Evolutionary conservation across 2,113 vertebrate genomes (phyloP).

Genomic region (Alligator sinensis): DNA sequence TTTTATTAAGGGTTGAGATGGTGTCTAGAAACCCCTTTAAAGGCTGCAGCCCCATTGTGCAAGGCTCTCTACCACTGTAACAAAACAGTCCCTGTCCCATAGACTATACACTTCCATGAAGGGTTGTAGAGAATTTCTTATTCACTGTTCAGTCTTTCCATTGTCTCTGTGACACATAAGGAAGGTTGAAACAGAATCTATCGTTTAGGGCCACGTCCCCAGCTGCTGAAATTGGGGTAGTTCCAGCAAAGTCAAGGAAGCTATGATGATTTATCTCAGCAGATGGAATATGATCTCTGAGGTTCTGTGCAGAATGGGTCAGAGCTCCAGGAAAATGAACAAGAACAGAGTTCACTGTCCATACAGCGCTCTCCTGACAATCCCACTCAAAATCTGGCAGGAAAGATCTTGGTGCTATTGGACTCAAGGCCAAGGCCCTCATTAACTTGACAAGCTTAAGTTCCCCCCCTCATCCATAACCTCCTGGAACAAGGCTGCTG

Average conservation of each 20-base stretch:
- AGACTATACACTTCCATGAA: not conserved
- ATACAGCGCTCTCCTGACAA: not conserved
- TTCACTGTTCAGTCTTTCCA: not conserved
- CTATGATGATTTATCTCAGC: not conserved
- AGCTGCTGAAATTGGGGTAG: not conserved
- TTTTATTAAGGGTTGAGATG: not conserved
- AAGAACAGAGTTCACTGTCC: not conserved
- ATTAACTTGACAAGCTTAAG: not conserved
- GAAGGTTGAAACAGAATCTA: not conserved
- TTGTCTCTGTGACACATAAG: not conserved
- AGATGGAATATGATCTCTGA: not conserved
- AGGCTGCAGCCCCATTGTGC: not conserved
- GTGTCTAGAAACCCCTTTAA: not conserved
- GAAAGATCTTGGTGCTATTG: not conserved
- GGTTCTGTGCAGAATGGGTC: not conserved
- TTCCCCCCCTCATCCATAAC: not conserved
- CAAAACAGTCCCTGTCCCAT: not conserved
- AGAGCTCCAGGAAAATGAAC: not conserved
- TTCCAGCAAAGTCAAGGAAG: not conserved
- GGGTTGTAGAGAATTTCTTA: not conserved
- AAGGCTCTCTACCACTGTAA: not conserved
- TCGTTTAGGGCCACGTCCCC: not conserved
- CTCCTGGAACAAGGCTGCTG: slow-evolving; percentile 5
- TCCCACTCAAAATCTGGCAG: not conserved
- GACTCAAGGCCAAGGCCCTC: not conserved